Conservation (phyloP, 2,113 vertebrate genomes). For the Poicephalus meyeri region DNA sequence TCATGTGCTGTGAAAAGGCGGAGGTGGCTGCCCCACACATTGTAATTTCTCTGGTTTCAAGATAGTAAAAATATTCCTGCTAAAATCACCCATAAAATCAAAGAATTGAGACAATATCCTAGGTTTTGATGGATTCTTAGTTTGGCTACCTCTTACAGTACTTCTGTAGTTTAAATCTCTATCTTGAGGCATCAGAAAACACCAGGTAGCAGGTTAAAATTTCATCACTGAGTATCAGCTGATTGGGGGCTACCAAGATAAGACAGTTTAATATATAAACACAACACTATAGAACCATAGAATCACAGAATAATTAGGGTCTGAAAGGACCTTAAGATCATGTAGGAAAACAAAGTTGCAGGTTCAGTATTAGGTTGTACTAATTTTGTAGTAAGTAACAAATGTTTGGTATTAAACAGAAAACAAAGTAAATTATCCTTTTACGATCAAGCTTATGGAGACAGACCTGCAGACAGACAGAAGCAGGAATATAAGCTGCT, state of each 20-base stretch:
- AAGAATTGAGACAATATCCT: background rate
- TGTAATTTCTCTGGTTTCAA: background rate
- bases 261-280: background rate
- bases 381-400: background rate
- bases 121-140: background rate
- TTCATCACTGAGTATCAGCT: background rate
- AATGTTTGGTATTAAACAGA: background rate
- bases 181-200: background rate
- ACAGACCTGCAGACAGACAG: background rate
- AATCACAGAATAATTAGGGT: background rate
- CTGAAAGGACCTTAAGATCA: background rate
- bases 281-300: too few relatives aligned
- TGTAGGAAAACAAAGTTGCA: background rate
- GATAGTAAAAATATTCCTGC: background rate
- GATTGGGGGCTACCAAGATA: background rate
- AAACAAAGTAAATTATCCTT: background rate
- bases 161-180: background rate
- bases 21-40: background rate
- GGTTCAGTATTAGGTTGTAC: background rate
- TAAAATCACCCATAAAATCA: background rate
- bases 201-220: background rate
- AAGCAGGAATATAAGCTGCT: background rate
- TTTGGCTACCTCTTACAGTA: background rate
- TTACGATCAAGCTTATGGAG: background rate
- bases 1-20: background rate